phyloP scores from a whole-genome alignment of 2,113 vertebrate genomes.

The Clarias batrachus region DNA sequence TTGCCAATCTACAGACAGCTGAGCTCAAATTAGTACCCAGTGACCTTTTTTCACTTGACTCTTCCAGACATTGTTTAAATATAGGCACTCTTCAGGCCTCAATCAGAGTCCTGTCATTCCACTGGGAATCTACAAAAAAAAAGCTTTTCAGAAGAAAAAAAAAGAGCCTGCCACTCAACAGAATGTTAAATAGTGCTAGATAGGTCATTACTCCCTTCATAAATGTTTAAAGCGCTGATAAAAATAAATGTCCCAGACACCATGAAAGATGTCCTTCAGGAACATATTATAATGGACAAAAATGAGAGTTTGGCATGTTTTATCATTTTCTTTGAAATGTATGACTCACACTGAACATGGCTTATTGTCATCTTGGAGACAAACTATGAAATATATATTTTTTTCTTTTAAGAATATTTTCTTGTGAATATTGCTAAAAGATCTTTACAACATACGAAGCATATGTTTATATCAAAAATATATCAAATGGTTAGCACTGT shows the following conservation, averaged over 20 bases:
- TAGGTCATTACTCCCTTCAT: conserved; percentile 28
- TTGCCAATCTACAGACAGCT: conserved; percentile 43
- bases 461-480: too few species aligned
- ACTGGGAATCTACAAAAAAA: neutral
- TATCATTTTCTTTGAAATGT: neutral
- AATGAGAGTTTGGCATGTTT: neutral
- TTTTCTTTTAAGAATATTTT: neutral
- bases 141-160: conserved; percentile 8
- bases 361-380: neutral
- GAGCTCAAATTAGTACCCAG: conserved; percentile 58
- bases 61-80: conserved; percentile 32
- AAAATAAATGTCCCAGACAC: conserved; percentile 35
- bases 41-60: conserved; percentile 52
- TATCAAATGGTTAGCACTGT: too few species aligned
- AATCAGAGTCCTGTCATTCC: conserved; percentile 31
- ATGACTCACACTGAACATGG: neutral
- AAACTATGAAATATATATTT: neutral
- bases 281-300: neutral
- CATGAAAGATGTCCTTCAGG: conserved; percentile 15
- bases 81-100: conserved; percentile 41
- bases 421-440: neutral
- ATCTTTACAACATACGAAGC: neutral
- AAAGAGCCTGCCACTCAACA: neutral
- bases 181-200: conserved; percentile 21
- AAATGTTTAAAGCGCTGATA: conserved; percentile 35